Evolutionary conservation across 2,797 vertebrate genomes (phyloP), one percentile per base, ranked within the genome.

Genomic region (Neosalanx taihuensis): DNA sequence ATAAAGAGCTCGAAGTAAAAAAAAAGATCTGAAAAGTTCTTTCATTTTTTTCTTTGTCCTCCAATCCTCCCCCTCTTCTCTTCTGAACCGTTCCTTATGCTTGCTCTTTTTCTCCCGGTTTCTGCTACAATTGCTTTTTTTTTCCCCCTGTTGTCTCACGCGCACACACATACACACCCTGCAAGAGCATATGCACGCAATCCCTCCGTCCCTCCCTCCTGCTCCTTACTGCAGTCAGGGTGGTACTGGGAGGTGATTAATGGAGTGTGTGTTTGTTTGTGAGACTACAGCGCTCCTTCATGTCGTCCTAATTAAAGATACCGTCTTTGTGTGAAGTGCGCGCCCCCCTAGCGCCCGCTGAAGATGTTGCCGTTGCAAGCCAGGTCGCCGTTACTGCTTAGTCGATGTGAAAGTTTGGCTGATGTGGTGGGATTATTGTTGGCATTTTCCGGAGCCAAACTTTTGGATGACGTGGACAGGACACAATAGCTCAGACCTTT

Each of bases 401-500:
- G 51, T 56, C 18, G 51, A 3, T 56, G 41, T 46, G 4, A 56
- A 56, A n/a, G 51, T 56, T 56, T 53, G 51, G 51, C 51, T n/a
- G 51, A 53, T 53, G 51, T 17, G 18, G 51, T 53, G 51, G 51
- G 18, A 53, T 53, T 17, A 3, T 53, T n/a, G 3, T 17, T n/a
- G 2, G 3, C 3, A n/a, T 17, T n/a, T 17, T 53, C 51, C 18
- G 51, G 51, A 53, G 51, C 51, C 18, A 53, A 53, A 53, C 51
- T 53, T 53, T n/a, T n/a, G 3, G 51, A 56, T 56, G 18, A 56
- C n/a, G 51, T 56, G 51, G 51, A 56, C 15, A 56, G 17, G 17
- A 56, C 51, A n/a, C 18, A 35, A 41, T 78, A 74, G 79, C 78
- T 81, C 65, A 64, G 70, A 79, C 80, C 79, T 79, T 72, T 83